Evolutionary conservation across 2,113 vertebrate genomes (phyloP), one percentile per base, ranked within the genome.

Genomic region (Chlamydotis undulata): DNA sequence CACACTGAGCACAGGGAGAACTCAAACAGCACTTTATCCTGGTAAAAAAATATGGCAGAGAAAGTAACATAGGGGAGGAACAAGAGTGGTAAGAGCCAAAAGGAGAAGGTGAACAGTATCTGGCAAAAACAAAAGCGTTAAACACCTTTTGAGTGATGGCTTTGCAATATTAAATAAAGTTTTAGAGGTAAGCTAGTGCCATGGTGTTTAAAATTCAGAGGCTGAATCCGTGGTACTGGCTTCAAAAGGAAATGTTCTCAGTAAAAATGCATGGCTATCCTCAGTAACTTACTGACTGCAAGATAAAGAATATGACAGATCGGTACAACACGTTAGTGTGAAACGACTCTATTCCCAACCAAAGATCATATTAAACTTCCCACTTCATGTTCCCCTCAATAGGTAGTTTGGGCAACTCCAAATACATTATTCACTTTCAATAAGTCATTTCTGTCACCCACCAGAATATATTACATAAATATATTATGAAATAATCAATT

Each of bases 401-500:
- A 88, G 75, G 79, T 74, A 93, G 76, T 47, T 89, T 79, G 73
- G 88, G 94, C 69, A 96, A 91, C 95, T 91, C 81, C 80, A 96
- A 94, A 92, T 89, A 91, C 69, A 89, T 92, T 88, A 95, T 89
- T 96, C 94, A 93, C 73, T 92, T 91, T 56, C 82, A 91, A 79
- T 71, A 93, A 96, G 94, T 87, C 49, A 86, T 53, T 94, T 94
- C 83, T 95, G 95, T 94, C 93, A 95, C 52, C 73, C 78, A 85
- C 73, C 78, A 87, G 89, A 96, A 94, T 89, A 91, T 29, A 63
- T 94, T 90, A 87, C 85, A 90, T 94, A 96, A 95, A 96, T 95
- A 96, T 87, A 91, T 96, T 78, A 97, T 82, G 49, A 96, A 96
- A 95, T 95, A 95, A 95, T 95, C 80, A 82, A 91, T 92, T 96